A percentile compares a stretch with the other conserved stretches of the same genome.
These are phyloP conservation scores for Nyctibius bracteatus DNA, from an alignment of 2,113 vertebrate species.

Conservation along the genomic window DNA sequence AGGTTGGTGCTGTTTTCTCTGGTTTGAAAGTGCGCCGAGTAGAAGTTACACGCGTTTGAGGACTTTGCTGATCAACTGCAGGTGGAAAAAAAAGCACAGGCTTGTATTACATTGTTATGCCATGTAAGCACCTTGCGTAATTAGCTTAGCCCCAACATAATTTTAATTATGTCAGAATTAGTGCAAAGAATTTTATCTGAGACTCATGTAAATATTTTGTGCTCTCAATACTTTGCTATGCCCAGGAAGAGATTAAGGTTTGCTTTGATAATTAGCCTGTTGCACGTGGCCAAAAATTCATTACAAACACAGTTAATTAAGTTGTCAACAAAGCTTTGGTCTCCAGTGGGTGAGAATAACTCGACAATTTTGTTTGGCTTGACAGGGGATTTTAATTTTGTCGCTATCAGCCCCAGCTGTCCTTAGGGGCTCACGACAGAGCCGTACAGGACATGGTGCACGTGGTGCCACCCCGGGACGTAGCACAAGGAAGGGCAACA, in stretches of 20 bases:
- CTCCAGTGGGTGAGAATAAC: not conserved
- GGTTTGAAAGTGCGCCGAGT: not conserved
- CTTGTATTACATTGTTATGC: conserved; percentile 30
- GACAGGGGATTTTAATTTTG: not conserved
- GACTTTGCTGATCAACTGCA: conserved; percentile 1
- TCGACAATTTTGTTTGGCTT: not conserved
- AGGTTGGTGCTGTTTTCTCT: not conserved
- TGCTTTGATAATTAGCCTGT: conserved; percentile 36
- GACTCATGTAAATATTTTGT: conserved; percentile 51
- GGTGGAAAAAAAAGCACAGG: not conserved
- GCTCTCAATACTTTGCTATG: conserved; percentile 8
- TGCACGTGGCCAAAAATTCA: conserved; percentile 37
- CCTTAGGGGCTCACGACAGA: not conserved
- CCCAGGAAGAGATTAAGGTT: conserved; percentile 29
- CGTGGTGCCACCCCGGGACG: fast-evolving
- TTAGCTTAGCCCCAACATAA: conserved; percentile 48
- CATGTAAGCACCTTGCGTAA: conserved; percentile 41
- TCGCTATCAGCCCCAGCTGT: not conserved
- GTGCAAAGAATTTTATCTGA: conserved; percentile 62
- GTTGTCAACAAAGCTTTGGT: conserved; percentile 37
- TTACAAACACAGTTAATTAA: conserved; percentile 39
- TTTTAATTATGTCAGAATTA: conserved; percentile 72
- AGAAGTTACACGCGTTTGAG: not conserved
- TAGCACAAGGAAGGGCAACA: not conserved
- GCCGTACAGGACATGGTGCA: fast-evolving